Base-by-base conservation (phyloP, 2,797 vertebrate species). In the Gallinago solitaria region DNA sequence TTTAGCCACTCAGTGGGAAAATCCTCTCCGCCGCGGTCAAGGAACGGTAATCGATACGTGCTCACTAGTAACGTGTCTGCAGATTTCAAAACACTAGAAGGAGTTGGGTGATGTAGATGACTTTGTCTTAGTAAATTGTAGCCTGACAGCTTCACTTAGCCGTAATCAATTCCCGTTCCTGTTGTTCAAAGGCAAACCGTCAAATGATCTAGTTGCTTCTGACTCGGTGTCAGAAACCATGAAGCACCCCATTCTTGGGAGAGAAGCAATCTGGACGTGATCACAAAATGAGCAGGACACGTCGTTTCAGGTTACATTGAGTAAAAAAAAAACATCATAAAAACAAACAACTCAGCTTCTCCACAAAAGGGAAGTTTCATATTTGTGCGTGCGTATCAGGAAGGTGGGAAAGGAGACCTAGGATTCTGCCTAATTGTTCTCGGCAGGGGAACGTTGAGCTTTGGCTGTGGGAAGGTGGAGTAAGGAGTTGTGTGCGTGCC, bases 111-210 rank as follows among this genome's bases (percentile, higher is more conserved):
- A 80, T 74, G 83, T 53, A 91, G 95, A 90, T 89, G 91, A 67
- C 86, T 95, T 91, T 95, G 88, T 94, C 61, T 92, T 87, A 83
- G 91, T 70, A 94, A 95, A 95, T 69, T 78, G 59, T 79, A 81
- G 70, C 28, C 85, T 90, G 94, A 91, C 85, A 95, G 85, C 82
- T 94, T 94, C 5, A 0, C 83, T 95, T 95, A 95, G 80, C 73
- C n/a, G 4, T 60, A 82, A 93, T 94, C 74, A 92, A 53, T 95
- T 94, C 85, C 89, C 0, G 5, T 73, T 45, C 60, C n/a, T 1
- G 20, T 90, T 93, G 83, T 86, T 94, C 91, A 95, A 95, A 96
- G 85, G 73, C 37, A 67, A 64, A 84, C 43, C 90, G 59, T 94
- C 1, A 3, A 84, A 70, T 5, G 0, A 64, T 86, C 81, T 86